Conservation (phyloP, 1,140 invertebrate species). For the Drosophila punjabiensis region DNA sequence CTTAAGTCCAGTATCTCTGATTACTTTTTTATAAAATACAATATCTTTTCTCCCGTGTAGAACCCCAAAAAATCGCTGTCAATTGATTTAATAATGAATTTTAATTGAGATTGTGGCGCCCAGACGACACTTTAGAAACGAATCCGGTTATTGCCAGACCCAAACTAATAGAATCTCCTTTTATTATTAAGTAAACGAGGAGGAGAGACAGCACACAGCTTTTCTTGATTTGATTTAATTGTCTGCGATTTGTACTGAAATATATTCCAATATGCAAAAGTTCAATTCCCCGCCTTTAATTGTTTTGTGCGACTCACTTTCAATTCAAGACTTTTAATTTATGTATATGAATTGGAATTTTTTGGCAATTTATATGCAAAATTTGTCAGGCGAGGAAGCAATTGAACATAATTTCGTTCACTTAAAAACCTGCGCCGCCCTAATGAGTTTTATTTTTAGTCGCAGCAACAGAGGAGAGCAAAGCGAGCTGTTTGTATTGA, state of each 20-base stretch:
- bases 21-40: neutral
- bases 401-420: slow-evolving; percentile 52
- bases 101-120: slow-evolving; percentile 34
- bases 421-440: slow-evolving; percentile 42
- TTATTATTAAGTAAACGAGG: slow-evolving; percentile 46
- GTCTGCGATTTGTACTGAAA: slow-evolving; percentile 36
- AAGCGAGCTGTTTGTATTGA: no score
- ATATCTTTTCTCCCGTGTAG: neutral
- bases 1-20: neutral
- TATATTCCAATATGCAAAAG: slow-evolving; percentile 24
- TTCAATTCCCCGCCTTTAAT: slow-evolving; percentile 55
- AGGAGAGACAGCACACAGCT: slow-evolving; percentile 12
- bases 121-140: slow-evolving; percentile 14
- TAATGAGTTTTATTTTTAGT: slow-evolving; percentile 72
- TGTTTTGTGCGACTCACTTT: slow-evolving; percentile 70
- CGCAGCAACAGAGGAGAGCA: slow-evolving; percentile 17
- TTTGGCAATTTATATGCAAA: slow-evolving; percentile 49
- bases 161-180: slow-evolving; percentile 50
- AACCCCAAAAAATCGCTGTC: neutral
- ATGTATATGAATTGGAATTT: slow-evolving; percentile 42
- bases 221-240: slow-evolving; percentile 49
- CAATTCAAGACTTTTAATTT: slow-evolving; percentile 55
- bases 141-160: slow-evolving; percentile 17
- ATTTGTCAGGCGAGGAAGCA: slow-evolving; percentile 30
- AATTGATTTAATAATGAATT: slow-evolving; percentile 46